phyloP scores from a whole-genome alignment of 2,113 vertebrate species.

The Seriola aureovittata region DNA sequence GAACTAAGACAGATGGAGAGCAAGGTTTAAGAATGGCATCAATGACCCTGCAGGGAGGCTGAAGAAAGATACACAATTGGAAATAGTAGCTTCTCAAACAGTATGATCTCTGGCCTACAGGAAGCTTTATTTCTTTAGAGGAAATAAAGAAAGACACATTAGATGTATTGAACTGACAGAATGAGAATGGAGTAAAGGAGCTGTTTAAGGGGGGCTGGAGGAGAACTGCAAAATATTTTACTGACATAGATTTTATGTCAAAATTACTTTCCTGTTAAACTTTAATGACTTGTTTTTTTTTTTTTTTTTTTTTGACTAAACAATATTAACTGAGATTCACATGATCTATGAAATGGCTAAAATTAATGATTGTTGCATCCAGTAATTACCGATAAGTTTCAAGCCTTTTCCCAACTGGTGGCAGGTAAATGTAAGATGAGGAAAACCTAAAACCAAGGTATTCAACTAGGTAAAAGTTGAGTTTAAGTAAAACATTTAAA shows the following conservation, averaged over 20 bases:
- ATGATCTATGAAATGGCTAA: background rate
- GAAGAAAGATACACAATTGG: background rate
- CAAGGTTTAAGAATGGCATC: slow-evolving; percentile 8
- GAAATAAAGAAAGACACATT: background rate
- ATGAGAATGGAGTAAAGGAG: background rate
- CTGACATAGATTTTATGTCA: background rate
- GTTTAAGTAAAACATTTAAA: background rate
- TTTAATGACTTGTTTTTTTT: background rate
- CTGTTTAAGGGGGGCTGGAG: background rate
- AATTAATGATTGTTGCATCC: background rate
- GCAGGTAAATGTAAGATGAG: background rate
- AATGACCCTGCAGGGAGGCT: background rate
- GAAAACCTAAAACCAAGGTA: background rate
- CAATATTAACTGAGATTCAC: background rate
- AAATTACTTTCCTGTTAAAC: background rate
- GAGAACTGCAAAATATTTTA: slow-evolving; percentile 1
- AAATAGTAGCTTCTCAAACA: background rate
- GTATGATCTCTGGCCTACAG: background rate
- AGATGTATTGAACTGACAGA: background rate
- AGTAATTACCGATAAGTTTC: background rate
- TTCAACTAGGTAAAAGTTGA: background rate
- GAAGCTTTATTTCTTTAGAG: no score
- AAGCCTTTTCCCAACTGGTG: background rate
- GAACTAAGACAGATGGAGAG: slow-evolving; percentile 84
- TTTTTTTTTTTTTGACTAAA: background rate